phyloP scores from a whole-genome alignment of 1,140 invertebrate species.

The Penaeus chinensis region DNA sequence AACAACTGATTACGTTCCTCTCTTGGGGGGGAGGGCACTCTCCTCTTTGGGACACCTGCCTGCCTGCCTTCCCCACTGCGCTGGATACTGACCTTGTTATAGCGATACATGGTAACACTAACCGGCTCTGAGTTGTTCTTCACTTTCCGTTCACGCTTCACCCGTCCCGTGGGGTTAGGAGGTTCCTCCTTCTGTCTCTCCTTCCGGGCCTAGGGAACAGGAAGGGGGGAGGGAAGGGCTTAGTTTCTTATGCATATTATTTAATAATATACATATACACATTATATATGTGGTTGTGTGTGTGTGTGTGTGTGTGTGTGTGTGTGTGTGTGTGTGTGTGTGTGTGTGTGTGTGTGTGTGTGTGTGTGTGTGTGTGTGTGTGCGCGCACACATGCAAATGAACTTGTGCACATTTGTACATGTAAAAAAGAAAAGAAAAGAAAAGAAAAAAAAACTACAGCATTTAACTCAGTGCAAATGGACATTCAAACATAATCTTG shows the following conservation, averaged over 20 bases:
- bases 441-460: constrained; percentile 3
- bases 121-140: constrained; percentile 57
- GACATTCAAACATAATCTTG: neutral
- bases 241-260: neutral
- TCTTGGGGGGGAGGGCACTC: neutral
- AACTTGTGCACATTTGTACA: too few relatives aligned
- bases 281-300: too few relatives aligned
- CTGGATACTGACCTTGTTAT: constrained; percentile 38
- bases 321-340: too few relatives aligned
- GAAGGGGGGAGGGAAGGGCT: neutral
- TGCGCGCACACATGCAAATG: too few relatives aligned
- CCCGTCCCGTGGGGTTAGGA: constrained; percentile 45
- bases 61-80: constrained; percentile 1
- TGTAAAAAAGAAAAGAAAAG: neutral
- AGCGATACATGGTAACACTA: constrained; percentile 45
- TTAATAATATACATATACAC: too few relatives aligned
- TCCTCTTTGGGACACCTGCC: constrained; percentile 31
- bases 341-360: too few relatives aligned
- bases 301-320: too few relatives aligned
- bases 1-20: neutral
- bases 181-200: constrained; percentile 57
- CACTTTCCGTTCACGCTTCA: constrained; percentile 51
- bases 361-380: too few relatives aligned
- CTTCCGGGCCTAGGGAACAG: constrained; percentile 35
- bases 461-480: neutral